phyloP scores from a whole-genome alignment of 2,113 vertebrate species.

The Morone saxatilis region DNA sequence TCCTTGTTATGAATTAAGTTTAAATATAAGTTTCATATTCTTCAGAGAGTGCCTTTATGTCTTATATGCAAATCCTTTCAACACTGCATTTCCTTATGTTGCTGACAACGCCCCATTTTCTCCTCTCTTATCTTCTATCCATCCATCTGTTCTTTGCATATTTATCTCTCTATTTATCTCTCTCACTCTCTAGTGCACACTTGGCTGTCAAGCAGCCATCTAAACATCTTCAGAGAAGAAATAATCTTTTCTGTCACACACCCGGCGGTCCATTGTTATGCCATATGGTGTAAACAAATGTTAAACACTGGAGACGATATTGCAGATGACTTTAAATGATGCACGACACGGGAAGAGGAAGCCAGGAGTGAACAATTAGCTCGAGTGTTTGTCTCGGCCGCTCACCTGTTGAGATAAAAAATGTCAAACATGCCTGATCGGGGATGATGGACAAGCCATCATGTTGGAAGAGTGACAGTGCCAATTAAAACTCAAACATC shows the following conservation, averaged over 20 bases:
- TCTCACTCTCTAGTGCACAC: conserved; percentile 1
- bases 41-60: background rate
- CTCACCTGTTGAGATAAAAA: conserved; percentile 7
- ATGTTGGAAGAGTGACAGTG: background rate
- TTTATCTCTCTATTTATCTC: conserved; percentile 5
- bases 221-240: conserved; percentile 34
- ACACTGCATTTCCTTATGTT: background rate
- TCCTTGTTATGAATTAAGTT: background rate
- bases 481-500: background rate
- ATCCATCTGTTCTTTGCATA: conserved; percentile 38
- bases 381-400: background rate
- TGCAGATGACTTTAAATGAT: conserved; percentile 18
- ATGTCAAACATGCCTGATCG: background rate
- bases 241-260: conserved; percentile 7
- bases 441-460: background rate
- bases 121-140: conserved; percentile 3
- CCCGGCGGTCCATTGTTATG: background rate
- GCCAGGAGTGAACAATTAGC: background rate
- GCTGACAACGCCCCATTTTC: background rate
- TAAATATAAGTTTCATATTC: background rate
- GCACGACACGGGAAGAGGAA: background rate
- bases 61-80: background rate
- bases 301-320: conserved; percentile 7
- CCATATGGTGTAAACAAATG: conserved; percentile 47
- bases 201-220: conserved; percentile 30